A percentile compares a stretch with the other conserved stretches of the same genome.
Evolutionary conservation across 2,113 vertebrate genomes (phyloP).

Genomic region (Heterochromis multidens): DNA sequence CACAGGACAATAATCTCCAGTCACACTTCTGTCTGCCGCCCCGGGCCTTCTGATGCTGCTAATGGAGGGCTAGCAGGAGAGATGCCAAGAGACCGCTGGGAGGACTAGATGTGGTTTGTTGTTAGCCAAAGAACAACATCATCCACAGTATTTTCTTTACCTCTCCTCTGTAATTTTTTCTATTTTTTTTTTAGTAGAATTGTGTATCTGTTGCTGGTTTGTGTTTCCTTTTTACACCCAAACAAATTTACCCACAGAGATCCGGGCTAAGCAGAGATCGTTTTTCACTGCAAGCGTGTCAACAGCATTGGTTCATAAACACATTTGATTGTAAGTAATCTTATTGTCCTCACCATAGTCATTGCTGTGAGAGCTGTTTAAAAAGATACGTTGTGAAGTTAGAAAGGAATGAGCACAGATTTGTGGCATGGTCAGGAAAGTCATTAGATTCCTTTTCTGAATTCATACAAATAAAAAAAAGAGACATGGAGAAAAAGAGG

Average conservation of each 20-base stretch:
- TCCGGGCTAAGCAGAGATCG: background rate
- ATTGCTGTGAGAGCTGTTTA: background rate
- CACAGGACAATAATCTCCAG: constrained; percentile 75
- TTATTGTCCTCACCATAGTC: background rate
- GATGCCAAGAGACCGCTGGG: constrained; percentile 47
- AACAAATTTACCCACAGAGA: constrained; percentile 43
- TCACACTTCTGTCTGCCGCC: constrained; percentile 70
- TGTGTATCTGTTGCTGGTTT: constrained; percentile 42
- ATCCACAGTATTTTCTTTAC: constrained; percentile 41
- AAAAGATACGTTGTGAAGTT: background rate
- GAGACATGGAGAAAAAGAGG: background rate
- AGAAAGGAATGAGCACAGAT: background rate
- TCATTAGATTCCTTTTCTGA: background rate
- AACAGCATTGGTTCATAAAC: constrained; percentile 27
- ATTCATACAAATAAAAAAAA: constrained; percentile 25
- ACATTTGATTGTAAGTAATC: constrained; percentile 28
- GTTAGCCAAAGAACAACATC: constrained; percentile 37
- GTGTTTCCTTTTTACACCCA: constrained; percentile 14
- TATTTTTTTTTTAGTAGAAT: constrained; percentile 8
- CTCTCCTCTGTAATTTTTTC: constrained; percentile 13
- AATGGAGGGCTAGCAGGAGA: constrained; percentile 56
- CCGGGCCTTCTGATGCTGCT: constrained; percentile 61
- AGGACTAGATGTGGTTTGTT: constrained; percentile 35
- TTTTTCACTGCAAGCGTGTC: constrained; percentile 35
- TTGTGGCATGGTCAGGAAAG: constrained; percentile 4